A percentile compares a stretch with the other conserved stretches of the same genome.
These are phyloP conservation scores for Clivina fossor DNA, from an alignment of 2,888 invertebrate genomes.

Conservation along the genomic window DNA sequence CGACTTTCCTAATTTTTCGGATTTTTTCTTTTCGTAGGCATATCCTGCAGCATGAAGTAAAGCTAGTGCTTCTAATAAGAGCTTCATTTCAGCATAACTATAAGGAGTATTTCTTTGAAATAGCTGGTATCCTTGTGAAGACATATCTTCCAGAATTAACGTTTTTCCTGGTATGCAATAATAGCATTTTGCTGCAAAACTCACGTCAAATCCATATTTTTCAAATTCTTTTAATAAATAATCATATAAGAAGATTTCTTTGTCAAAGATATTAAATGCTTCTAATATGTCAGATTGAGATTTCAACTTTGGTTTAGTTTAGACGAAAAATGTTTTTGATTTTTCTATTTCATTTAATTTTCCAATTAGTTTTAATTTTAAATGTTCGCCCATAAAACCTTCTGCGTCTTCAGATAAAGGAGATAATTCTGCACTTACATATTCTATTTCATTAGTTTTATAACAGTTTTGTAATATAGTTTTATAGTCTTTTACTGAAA, in stretches of 20 bases:
- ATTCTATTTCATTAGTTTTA: constrained; percentile 9
- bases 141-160: constrained; percentile 45
- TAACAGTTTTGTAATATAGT: constrained; percentile 17
- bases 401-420: constrained; percentile 37
- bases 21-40: constrained; percentile 53
- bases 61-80: constrained; percentile 55
- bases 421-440: constrained; percentile 31
- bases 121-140: constrained; percentile 37
- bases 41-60: constrained; percentile 58
- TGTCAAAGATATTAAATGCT: constrained; percentile 42
- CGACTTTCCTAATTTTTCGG: constrained; percentile 35
- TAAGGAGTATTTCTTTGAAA: constrained; percentile 49
- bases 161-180: constrained; percentile 43
- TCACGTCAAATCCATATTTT: constrained; percentile 39
- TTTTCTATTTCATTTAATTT: neutral
- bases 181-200: constrained; percentile 43
- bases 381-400: constrained; percentile 40
- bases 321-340: constrained; percentile 6
- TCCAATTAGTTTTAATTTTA: constrained; percentile 35
- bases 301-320: neutral
- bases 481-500: too few species aligned
- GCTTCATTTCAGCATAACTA: constrained; percentile 55
- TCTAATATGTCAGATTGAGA: constrained; percentile 2
- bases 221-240: constrained; percentile 40
- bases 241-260: constrained; percentile 46